Base-by-base conservation (phyloP, 92 coral and sea anemone genomes). In the Nematostella vectensis region DNA sequence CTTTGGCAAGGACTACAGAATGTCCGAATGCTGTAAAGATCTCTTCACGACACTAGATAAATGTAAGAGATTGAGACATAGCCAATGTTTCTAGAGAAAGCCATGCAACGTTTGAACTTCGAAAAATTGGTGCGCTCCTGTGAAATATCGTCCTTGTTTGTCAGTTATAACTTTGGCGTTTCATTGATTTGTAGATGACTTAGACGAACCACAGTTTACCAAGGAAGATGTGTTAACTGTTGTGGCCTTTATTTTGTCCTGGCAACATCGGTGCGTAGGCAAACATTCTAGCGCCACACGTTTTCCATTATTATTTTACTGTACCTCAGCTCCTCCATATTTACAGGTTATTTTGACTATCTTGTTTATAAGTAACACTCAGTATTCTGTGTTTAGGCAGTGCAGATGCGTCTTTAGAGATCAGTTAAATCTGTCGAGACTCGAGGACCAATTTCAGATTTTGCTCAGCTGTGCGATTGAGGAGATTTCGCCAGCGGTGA, bases 11-110 rank as follows among this genome's bases (percentile, higher is more conserved):
- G 76, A 20, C 52, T 65, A 29, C 50, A 82, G 60, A 57, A 93
- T 93, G 99, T 70, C 99, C 61, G 99, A 93, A 54, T 93, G 99
- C 59, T 93, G 99, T 76, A 82, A 83, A 51, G 99, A 93, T 28
- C 70, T 93, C 57, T 76, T 93, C 63, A 43, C 73, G 61, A 79
- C 91, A 29, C 75, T 86, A 49, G 96, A 86, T 50, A 93, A 87
- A 68, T 81, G 99, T 86, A 69, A 78, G 96, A 31, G 12, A 27
- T 15, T 15, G 6, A 33, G 15, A 33, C 6, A 33, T 6, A 33
- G 8, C 40, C 8, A 6, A 15, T 33, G 40, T 33, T 33, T 33
- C 15, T 33, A 6, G 6, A 33, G 40, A 15, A n/a, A n/a, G n/a
- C n/a, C n/a, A n/a, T n/a, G n/a, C n/a, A n/a, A n/a, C n/a, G n/a